phyloP scores from a whole-genome alignment of 2,797 vertebrate genomes.

The Thamnophis elegans region DNA sequence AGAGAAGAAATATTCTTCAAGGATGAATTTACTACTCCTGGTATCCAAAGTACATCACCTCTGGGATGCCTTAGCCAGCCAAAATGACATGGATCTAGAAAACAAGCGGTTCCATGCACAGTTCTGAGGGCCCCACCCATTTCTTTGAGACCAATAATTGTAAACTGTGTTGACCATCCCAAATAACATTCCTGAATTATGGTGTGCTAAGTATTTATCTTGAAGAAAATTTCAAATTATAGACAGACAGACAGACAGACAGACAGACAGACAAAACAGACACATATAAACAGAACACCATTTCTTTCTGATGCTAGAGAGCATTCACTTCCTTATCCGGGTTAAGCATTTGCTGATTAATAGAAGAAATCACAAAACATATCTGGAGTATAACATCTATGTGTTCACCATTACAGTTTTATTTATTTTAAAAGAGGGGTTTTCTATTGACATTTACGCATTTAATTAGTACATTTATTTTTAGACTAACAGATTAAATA shows the following conservation, averaged over 20 bases:
- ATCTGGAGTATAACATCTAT: not conserved
- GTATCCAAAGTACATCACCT: not conserved
- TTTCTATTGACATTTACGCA: not conserved
- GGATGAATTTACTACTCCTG: not conserved
- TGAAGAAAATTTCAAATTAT: not conserved
- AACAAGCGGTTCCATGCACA: not conserved
- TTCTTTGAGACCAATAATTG: not conserved
- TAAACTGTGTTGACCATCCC: not conserved
- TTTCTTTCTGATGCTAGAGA: not conserved
- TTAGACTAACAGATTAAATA: not conserved
- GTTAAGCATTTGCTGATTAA: not conserved
- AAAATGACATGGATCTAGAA: not conserved
- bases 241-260: not conserved
- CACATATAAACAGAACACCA: not conserved
- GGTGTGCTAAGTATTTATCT: not conserved
- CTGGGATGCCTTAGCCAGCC: not conserved
- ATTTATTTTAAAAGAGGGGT: not conserved
- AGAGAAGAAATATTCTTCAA: not conserved
- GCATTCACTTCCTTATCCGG: not conserved
- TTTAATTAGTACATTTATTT: not conserved
- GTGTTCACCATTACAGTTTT: not conserved
- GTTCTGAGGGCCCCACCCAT: not conserved
- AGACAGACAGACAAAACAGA: not conserved
- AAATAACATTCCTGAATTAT: not conserved
- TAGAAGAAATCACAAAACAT: not conserved